Evolutionary conservation across 2,888 invertebrate species (phyloP).

Genomic region (Listrodromus nycthemerus): DNA sequence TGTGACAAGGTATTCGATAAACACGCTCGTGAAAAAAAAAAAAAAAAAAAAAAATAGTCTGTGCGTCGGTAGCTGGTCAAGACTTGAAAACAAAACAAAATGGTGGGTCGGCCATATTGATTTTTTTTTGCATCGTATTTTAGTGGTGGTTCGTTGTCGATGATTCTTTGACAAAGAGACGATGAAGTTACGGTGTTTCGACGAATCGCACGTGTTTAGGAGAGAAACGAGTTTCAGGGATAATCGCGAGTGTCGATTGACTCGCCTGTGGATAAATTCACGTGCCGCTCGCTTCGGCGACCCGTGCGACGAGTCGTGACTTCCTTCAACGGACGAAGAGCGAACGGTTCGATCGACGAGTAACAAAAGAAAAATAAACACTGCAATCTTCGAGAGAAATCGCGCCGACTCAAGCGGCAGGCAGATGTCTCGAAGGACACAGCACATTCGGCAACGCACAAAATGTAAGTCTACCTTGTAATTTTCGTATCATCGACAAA

Average conservation of each 20-base stretch:
- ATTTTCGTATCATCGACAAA: background rate
- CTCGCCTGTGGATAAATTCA: constrained; percentile 1
- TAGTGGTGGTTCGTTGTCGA: constrained; percentile 32
- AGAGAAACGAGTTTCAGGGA: background rate
- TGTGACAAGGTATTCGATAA: too few relatives aligned
- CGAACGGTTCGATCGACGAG: background rate
- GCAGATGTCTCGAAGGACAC: constrained; percentile 86
- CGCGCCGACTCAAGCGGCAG: constrained; percentile 72
- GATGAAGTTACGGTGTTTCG: constrained; percentile 13
- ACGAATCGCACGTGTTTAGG: constrained; percentile 1
- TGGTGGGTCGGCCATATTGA: background rate
- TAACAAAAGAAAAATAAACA: background rate
- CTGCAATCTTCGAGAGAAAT: constrained; percentile 38
- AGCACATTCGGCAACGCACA: constrained; percentile 86
- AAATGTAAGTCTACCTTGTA: constrained; percentile 84
- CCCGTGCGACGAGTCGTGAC: too few relatives aligned
- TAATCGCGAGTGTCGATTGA: constrained; percentile 35
- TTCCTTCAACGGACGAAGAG: background rate
- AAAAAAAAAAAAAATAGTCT: too few relatives aligned
- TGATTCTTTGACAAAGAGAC: constrained; percentile 10
- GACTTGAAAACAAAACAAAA: too few relatives aligned
- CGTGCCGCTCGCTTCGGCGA: too few relatives aligned
- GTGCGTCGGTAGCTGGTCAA: too few relatives aligned
- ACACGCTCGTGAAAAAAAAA: too few relatives aligned
- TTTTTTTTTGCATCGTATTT: background rate